Base-by-base conservation (phyloP, 2,797 vertebrate genomes). In the Phyllotis vaccarum region DNA sequence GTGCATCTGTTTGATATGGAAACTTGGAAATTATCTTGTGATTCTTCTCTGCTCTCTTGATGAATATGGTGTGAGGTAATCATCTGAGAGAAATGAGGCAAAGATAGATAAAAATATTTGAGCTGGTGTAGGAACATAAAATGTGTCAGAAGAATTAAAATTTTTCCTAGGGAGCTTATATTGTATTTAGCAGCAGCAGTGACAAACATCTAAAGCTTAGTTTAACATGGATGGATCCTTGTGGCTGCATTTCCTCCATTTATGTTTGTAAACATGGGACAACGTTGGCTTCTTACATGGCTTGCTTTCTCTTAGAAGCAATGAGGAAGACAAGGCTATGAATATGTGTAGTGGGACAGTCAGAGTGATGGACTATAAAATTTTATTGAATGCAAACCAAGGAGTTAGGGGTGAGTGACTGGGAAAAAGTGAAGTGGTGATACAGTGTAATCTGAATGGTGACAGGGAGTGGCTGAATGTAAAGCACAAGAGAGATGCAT, bases 301-400 rank as follows among this genome's bases (percentile, higher is more conserved):
- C 24, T 75, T 17, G 29, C 0, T 76, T 64, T 21, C 58, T 13
- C 12, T 29, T 89, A 66, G 52, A 3, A 52, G 81, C 79, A 78
- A 66, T 54, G 19, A 24, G 14, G 29, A 52, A 76, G 54, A 46
- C 49, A 93, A 89, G 83, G 6, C n/a, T 91, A 27, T 86, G 16
- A 66, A 21, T 10, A 27, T 49, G 8, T 29, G 2, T 56, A 54
- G n/a, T 21, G 3, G 11, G 31, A 52, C 64, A 29, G 66, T 40
- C 37, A 76, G 11, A 72, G 13, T 29, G 19, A 56, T 9, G 22
- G 22, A 49, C 40, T 81, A 37, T 74, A 56, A 58, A 58, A 74
- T 86, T 78, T 76, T 58, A 4, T 34, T 88, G 76, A 81, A 27
- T 58, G 43, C 66, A 79, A 96, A 79, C 49, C 83, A 86, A 64